Base-by-base conservation (phyloP, 2,888 invertebrate genomes). In the Criorhina ranunculi region DNA sequence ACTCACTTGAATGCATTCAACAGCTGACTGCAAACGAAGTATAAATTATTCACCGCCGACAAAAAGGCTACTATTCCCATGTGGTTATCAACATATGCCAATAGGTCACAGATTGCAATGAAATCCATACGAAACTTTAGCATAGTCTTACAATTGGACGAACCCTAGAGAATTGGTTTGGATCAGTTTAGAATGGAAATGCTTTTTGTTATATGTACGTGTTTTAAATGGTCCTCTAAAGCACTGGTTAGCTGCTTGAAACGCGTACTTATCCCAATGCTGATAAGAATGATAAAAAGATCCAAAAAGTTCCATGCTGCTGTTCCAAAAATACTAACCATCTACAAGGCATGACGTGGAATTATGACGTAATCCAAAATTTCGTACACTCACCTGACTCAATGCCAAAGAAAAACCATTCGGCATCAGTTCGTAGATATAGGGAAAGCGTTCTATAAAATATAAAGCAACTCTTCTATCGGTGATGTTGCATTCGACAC, bases 221-320 rank as follows among this genome's bases (percentile, higher is more conserved):
- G 9, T 42, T 60, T 44, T n/a, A 85, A 44, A 17, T 85, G 69
- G 1, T 33, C 3, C 49, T 59, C 17, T 1, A 85, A 31, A 5
- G 73, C 79, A 7, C 12, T 44, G 11, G 75, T 76, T 1, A 86
- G 9, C 24, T 86, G 85, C 0, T 70, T 40, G 29, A 81, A 86
- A 8, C 85, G 75, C 2, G 69, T 76, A 9, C 51, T 62, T 11
- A 86, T 86, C 1, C 80, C 85, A 29, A 81, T 72, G 19, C 80
- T 81, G 7, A 86, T 76, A n/a, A 81, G 40, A 33, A 86, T 81
- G 11, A 86, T 86, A 9, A 80, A 86, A 1, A 86, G 55, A 42
- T 86, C 85, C 49, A 86, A 55, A 11, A 81, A 86, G 11, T 86
- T 86, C 85, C 85, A 86, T 49, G 76, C 85, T 5, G 53, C 85